Evolutionary conservation across 2,797 vertebrate genomes (phyloP), one percentile per base, ranked within the genome.

Genomic region (Scarus forsteni): DNA sequence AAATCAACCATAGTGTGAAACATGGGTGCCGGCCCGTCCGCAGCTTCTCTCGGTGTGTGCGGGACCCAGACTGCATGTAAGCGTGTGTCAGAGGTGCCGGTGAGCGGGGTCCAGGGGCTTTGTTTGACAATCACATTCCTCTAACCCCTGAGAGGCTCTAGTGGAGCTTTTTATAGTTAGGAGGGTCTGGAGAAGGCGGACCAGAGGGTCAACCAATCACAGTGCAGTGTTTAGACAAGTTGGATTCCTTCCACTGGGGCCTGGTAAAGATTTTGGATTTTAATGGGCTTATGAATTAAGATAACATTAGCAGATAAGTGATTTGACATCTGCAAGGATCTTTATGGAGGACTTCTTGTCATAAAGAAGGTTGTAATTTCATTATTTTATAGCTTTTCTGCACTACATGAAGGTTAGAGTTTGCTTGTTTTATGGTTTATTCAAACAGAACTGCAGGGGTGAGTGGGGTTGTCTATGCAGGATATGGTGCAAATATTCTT

Each of bases 1-100:
- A 97, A 95, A 89, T 96, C 96, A 71, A 96, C 94, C 96, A 96
- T 95, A 18, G 86, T 62, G 72, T 73, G 89, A 85, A 86, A 90
- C 92, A 94, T 93, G 75, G 11, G 51, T 84, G 83, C 75, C 73
- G 57, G 80, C 73, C 63, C 52, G 85, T 80, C 57, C 3, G 72
- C 73, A 71, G 71, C 57, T 46, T 68, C 58, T 60, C 71, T 69
- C 43, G 62, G 16, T 76, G 63, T 67, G 75, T 40, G 65, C 48
- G 52, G 42, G 58, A 39, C 49, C 58, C 61, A 73, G 80, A 77
- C 90, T 77, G 88, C 83, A 88, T 90, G 80, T 83, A 88, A 86
- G 80, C 82, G 39, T 66, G 76, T 82, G 81, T 88, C 66, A 27
- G 59, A 64, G 27, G 66, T 60, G 66, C 63, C 34, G 7, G 44